Evolutionary conservation across 2,888 invertebrate genomes (phyloP), one percentile per base, ranked within the genome.

Genomic region (Physocephala rufipes): DNA sequence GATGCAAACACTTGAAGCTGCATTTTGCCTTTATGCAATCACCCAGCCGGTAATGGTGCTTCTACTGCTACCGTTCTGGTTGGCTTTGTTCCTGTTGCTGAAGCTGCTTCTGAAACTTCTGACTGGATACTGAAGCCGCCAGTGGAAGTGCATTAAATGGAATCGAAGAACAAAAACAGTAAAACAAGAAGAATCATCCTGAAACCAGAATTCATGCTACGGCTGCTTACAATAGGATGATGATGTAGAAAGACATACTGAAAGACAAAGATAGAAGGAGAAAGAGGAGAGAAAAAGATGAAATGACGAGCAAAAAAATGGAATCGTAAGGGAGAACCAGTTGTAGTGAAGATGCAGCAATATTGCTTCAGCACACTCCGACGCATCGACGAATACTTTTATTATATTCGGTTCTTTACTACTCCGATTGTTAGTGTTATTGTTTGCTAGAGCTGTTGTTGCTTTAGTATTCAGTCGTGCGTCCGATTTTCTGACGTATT

Each of bases 361-460:
- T 9, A 36, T 36, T 36, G 36, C 36, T 16, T 12, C n/a, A 43
- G 36, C 36, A 62, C 43, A 62, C 61, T 74, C 69, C 68, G 70
- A 72, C 61, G 67, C 36, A 19, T 45, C 21, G 43, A 15, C 24
- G n/a, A n/a, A n/a, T 55, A 24, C 24, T 28, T 62, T 62, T 67
- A 24, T 67, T 62, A 68, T 59, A 24, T 28, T 30, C 65, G 53
- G 28, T 71, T 70, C 16, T 75, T 66, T 66, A 67, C 58, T 78
- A 9, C 36, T 36, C 36, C 9, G 4, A 36, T 36, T 36, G 36
- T 36, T 36, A 65, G 51, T 74, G 58, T 62, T 70, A 61, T 71
- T 78, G 75, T 67, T 73, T 71, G 72, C 74, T 72, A 69, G 71
- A 78, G 75, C 73, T 28, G 16, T 26, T 49, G 49, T 2, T 51